These are phyloP conservation scores for Ornithoptera priamus DNA, from an alignment of 2,888 invertebrate genomes.

Conservation along the genomic window DNA sequence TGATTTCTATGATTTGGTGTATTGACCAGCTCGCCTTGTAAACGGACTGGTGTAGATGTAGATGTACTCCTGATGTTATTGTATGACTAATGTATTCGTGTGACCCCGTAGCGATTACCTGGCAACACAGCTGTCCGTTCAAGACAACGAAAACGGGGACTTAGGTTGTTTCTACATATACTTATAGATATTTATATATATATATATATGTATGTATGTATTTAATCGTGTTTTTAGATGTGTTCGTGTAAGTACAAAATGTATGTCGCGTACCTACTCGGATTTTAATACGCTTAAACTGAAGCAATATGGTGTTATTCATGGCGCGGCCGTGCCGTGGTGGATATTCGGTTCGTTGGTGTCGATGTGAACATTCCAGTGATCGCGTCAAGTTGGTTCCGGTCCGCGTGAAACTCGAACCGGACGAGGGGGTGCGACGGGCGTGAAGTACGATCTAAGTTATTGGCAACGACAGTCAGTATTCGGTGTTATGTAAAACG, in stretches of 20 bases:
- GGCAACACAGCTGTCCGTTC: slow-evolving; percentile 65
- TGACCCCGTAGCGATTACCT: slow-evolving; percentile 58
- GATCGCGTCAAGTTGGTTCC: slow-evolving; percentile 40
- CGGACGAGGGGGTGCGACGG: slow-evolving; percentile 29
- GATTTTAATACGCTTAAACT: slow-evolving; percentile 65
- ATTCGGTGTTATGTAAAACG: slow-evolving; percentile 52
- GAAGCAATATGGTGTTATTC: slow-evolving; percentile 62
- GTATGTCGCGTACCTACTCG: slow-evolving; percentile 67
- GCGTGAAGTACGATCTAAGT: slow-evolving; percentile 38
- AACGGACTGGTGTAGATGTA: slow-evolving; percentile 69
- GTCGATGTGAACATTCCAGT: slow-evolving; percentile 69
- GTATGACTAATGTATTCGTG: slow-evolving; percentile 47
- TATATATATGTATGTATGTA: slow-evolving; percentile 36
- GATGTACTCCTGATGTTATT: slow-evolving; percentile 68
- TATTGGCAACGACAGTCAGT: slow-evolving; percentile 56
- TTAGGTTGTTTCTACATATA: slow-evolving; percentile 64
- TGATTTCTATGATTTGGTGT: slow-evolving; percentile 40
- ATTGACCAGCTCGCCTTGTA: slow-evolving; percentile 55
- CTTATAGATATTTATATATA: slow-evolving; percentile 6
- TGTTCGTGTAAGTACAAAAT: slow-evolving; percentile 74
- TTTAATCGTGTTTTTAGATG: slow-evolving; percentile 64
- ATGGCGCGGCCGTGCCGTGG: slow-evolving; percentile 54
- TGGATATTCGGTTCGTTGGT: slow-evolving; percentile 39
- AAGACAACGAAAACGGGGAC: slow-evolving; percentile 75
- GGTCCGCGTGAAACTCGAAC: slow-evolving; percentile 31